Percentiles rank a stretch among this genome's conserved stretches.
Conservation (phyloP, 53 echinoderm and acorn worm species). For the Glandiceps talaboti region DNA sequence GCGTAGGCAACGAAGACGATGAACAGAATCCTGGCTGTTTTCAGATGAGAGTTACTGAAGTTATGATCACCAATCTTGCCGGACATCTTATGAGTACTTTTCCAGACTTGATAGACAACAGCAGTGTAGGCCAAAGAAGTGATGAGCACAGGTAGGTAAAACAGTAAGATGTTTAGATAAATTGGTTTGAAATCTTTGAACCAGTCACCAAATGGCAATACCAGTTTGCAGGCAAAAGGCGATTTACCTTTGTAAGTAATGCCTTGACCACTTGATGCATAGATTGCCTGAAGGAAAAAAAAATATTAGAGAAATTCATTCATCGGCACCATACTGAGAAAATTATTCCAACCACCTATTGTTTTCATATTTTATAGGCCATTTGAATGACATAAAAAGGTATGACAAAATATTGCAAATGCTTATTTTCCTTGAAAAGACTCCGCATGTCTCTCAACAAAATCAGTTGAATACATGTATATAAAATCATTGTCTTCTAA, state of each 20-base stretch:
- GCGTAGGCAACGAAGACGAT: constrained; percentile 63
- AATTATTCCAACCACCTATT: no score
- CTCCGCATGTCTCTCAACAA: no score
- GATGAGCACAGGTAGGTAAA: constrained; percentile 55
- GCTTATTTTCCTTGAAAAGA: no score
- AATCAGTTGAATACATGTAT: no score
- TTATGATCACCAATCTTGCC: background rate
- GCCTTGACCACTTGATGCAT: constrained; percentile 23
- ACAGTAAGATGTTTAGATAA: constrained; percentile 70
- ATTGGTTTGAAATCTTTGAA: constrained; percentile 62
- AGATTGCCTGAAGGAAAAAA: constrained; percentile 37
- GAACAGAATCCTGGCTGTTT: constrained; percentile 53
- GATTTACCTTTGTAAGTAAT: constrained; percentile 57
- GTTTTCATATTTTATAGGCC: no score
- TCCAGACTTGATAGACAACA: constrained; percentile 46
- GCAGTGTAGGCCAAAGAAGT: constrained; percentile 42
- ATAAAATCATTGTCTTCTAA: no score
- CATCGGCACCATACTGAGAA: no score
- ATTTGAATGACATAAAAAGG: no score
- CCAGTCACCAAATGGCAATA: constrained; percentile 43
- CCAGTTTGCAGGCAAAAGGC: constrained; percentile 61
- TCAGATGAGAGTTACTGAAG: constrained; percentile 33
- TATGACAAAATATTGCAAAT: no score
- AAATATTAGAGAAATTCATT: no score
- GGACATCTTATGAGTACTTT: constrained; percentile 7